phyloP scores from a whole-genome alignment of 2,113 vertebrate species.

The Melospiza georgiana region DNA sequence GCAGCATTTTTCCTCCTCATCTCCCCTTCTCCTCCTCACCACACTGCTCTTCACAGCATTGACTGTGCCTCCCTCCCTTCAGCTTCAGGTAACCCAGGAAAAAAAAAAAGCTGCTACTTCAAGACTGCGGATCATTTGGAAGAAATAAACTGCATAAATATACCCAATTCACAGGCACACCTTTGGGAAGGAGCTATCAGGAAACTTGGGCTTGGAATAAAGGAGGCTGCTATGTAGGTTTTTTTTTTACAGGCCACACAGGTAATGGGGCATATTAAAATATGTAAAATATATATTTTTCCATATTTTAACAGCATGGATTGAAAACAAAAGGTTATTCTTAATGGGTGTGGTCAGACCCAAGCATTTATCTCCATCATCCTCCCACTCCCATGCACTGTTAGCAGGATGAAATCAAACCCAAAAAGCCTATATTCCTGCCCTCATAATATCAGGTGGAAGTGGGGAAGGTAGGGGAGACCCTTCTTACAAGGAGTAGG shows the following conservation, averaged over 20 bases:
- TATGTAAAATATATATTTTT: conserved; percentile 43
- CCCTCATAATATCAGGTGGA: background rate
- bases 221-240: conserved; percentile 26
- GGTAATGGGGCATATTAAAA: conserved; percentile 55
- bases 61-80: background rate
- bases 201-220: conserved; percentile 46
- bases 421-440: background rate
- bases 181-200: conserved; percentile 10
- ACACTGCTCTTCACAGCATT: background rate
- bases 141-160: conserved; percentile 64
- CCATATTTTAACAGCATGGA: conserved; percentile 54
- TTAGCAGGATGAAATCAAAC: background rate
- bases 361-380: conserved; percentile 23
- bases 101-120: conserved; percentile 2
- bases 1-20: background rate
- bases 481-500: conserved; percentile 47
- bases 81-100: background rate
- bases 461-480: background rate
- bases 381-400: conserved; percentile 9
- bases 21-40: background rate
- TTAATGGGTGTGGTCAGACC: conserved; percentile 43
- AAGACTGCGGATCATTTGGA: conserved; percentile 14
- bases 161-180: conserved; percentile 55
- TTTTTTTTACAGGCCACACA: conserved; percentile 58
- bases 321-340: conserved; percentile 49